Conservation (phyloP, 2,113 vertebrate genomes). For the Microtus pennsylvanicus region DNA sequence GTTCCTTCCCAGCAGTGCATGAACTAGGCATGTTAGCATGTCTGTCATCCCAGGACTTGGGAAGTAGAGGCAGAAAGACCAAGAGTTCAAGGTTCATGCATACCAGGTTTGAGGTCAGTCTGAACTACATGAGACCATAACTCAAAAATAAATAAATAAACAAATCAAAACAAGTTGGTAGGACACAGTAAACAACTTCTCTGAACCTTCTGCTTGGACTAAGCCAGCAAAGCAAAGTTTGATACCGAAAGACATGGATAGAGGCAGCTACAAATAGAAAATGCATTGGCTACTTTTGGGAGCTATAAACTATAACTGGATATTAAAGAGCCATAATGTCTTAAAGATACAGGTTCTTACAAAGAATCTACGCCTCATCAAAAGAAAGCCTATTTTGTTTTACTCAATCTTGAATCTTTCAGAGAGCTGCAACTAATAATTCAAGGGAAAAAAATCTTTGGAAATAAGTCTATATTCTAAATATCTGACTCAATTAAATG, state of each 20-base stretch:
- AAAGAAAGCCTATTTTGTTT: conserved; percentile 57
- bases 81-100: neutral
- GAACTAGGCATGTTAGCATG: neutral
- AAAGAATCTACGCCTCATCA: conserved; percentile 2
- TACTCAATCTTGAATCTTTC: conserved; percentile 25
- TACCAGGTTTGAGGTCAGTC: neutral
- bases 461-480: neutral
- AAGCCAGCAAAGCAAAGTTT: conserved; percentile 35
- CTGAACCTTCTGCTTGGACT: conserved; percentile 49
- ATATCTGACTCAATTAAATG: conserved; percentile 29
- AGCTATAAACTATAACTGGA: neutral
- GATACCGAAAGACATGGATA: neutral
- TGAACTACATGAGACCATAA: neutral
- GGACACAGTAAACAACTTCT: neutral
- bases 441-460: conserved; percentile 2
- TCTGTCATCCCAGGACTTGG: neutral
- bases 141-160: neutral
- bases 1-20: neutral
- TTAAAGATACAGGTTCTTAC: neutral
- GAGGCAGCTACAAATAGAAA: neutral
- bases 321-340: neutral
- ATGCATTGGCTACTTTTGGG: neutral
- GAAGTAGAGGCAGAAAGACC: neutral
- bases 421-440: conserved; percentile 8
- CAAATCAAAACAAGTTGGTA: neutral